phyloP scores from a whole-genome alignment of 1,140 invertebrate genomes.

The Drosophila ambigua region DNA sequence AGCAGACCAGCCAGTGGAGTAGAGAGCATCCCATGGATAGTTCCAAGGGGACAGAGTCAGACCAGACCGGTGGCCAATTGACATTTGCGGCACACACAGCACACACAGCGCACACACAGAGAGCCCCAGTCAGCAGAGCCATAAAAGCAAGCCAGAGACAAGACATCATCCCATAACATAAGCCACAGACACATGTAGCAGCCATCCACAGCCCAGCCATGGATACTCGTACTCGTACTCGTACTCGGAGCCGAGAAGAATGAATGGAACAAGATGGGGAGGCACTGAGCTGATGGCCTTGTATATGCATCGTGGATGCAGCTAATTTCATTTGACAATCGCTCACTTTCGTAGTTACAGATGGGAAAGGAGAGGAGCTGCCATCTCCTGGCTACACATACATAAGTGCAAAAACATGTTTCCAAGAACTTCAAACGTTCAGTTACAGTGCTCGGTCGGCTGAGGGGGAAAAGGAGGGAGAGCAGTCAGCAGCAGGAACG shows the following conservation, averaged over 20 bases:
- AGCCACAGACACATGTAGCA: conserved; percentile 44
- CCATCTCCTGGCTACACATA: conserved; percentile 16
- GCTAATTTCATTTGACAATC: conserved; percentile 78
- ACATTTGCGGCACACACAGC: conserved; percentile 42
- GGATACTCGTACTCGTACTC: too few species aligned
- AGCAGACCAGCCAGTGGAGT: not conserved
- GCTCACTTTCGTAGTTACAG: conserved; percentile 35
- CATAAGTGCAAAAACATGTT: conserved; percentile 81
- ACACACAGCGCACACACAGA: conserved; percentile 14
- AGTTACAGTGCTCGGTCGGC: not conserved
- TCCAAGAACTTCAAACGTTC: conserved; percentile 34
- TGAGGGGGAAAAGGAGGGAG: conserved; percentile 5
- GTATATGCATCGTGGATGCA: conserved; percentile 45
- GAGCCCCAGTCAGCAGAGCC: not conserved
- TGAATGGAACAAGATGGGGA: conserved; percentile 17
- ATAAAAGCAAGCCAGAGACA: conserved; percentile 21
- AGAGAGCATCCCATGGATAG: conserved; percentile 15
- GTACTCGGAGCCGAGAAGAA: not conserved
- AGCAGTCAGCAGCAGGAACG: not conserved
- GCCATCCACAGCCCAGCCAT: not conserved
- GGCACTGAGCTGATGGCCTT: conserved; percentile 61
- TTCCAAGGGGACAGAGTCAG: conserved; percentile 6
- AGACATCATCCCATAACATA: conserved; percentile 36
- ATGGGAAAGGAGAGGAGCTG: not conserved
- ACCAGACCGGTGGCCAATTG: conserved; percentile 29